Conservation (phyloP, 2,888 invertebrate species). For the Tenthredo distinguenda region DNA sequence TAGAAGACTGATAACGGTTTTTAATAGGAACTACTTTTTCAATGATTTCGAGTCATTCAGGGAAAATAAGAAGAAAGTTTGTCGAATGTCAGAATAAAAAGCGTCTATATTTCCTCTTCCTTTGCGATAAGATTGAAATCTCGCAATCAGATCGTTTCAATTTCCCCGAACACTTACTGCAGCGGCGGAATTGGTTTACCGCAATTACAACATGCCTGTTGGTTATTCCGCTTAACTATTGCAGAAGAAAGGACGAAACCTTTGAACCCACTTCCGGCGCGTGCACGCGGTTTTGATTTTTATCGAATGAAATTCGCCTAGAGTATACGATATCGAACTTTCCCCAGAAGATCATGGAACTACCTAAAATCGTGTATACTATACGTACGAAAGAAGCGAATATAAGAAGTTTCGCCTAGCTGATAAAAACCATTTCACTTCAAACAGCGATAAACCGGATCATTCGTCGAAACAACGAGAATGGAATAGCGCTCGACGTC, state of each 20-base stretch:
- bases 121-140: background rate
- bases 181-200: conserved; percentile 33
- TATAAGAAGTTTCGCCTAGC: background rate
- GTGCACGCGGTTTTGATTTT: background rate
- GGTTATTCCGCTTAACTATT: conserved; percentile 9
- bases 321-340: background rate
- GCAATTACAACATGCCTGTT: conserved; percentile 25
- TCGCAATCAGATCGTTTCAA: background rate
- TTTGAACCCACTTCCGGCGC: conserved; percentile 26
- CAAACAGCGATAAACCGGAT: background rate
- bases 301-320: background rate
- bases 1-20: background rate
- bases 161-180: background rate
- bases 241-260: background rate
- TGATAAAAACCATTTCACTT: background rate
- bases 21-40: background rate
- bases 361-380: background rate
- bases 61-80: background rate
- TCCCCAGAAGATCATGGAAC: background rate
- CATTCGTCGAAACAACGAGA: background rate
- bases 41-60: background rate
- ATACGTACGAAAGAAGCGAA: background rate
- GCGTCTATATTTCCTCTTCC: background rate
- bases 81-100: background rate
- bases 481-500: background rate